Evolutionary conservation across 1,140 invertebrate species (phyloP).

Genomic region (Oppia nitens): DNA sequence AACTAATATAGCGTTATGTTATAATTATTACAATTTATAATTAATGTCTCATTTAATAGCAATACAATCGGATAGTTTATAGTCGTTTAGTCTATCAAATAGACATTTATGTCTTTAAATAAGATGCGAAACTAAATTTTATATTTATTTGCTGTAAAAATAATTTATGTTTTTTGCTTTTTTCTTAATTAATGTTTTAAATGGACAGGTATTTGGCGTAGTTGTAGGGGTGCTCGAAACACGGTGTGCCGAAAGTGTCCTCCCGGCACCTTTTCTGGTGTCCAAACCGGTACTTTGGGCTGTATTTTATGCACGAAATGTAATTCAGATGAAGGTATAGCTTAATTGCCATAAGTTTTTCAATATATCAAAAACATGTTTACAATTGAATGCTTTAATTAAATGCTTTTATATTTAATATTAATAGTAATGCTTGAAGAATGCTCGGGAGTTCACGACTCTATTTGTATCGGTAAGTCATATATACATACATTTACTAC

Average conservation of each 20-base stretch:
- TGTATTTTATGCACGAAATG: constrained; percentile 25
- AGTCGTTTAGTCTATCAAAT: not conserved
- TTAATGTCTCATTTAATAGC: not conserved
- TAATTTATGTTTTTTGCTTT: not conserved
- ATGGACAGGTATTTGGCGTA: constrained; percentile 20
- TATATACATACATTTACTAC: too few relatives aligned
- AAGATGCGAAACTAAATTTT: not conserved
- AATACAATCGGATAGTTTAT: too few relatives aligned
- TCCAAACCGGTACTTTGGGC: constrained; percentile 20
- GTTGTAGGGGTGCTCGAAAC: constrained; percentile 21
- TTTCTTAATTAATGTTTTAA: not conserved
- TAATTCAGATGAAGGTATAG: constrained; percentile 18
- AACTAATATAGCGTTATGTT: too few relatives aligned
- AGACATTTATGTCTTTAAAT: not conserved
- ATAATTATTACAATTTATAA: too few relatives aligned
- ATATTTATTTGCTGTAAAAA: not conserved
- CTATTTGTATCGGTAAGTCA: constrained; percentile 25
- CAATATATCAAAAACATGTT: not conserved
- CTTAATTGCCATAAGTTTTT: not conserved
- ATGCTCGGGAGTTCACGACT: constrained; percentile 27
- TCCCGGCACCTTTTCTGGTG: constrained; percentile 24
- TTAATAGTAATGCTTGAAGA: constrained; percentile 20
- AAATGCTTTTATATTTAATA: not conserved
- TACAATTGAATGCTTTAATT: not conserved
- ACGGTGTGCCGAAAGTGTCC: constrained; percentile 24